phyloP scores from a whole-genome alignment of 2,113 vertebrate genomes.

The Corvus moneduloides region DNA sequence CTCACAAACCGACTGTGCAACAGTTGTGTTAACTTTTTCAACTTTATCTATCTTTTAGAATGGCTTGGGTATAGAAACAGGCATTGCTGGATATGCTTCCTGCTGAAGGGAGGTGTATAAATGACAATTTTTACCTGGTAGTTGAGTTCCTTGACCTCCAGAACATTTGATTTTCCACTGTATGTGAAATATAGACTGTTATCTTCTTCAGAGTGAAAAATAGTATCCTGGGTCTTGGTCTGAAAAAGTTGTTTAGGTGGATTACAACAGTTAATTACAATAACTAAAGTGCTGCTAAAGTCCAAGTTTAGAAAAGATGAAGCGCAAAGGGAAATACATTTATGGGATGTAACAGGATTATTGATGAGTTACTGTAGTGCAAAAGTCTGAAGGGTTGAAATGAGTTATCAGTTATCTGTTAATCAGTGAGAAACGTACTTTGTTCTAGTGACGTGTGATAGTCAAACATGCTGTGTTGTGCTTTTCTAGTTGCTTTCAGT shows the following conservation, averaged over 20 bases:
- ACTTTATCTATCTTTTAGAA: not conserved
- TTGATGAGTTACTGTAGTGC: not conserved
- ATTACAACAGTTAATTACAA: not conserved
- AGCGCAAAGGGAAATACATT: not conserved
- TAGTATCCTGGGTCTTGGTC: constrained; percentile 64
- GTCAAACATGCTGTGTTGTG: not conserved
- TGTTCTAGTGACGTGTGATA: not conserved
- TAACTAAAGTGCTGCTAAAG: not conserved
- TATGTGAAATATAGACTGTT: constrained; percentile 96
- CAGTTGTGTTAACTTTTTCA: not conserved
- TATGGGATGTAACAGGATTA: not conserved
- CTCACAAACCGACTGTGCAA: not conserved
- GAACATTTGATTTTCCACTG: constrained; percentile 82
- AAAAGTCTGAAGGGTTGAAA: not conserved
- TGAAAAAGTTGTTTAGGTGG: constrained; percentile 11
- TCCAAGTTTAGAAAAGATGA: not conserved
- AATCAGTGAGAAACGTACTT: not conserved
- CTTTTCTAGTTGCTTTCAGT: not conserved
- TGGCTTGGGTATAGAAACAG: not conserved
- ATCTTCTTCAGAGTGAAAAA: constrained; percentile 90
- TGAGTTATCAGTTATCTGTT: not conserved
- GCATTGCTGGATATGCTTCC: not conserved
- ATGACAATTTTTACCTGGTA: constrained; percentile 81
- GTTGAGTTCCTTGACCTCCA: constrained; percentile 87
- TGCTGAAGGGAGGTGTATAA: not conserved